phyloP scores from a whole-genome alignment of 2,113 vertebrate genomes.

The Equus przewalskii region DNA sequence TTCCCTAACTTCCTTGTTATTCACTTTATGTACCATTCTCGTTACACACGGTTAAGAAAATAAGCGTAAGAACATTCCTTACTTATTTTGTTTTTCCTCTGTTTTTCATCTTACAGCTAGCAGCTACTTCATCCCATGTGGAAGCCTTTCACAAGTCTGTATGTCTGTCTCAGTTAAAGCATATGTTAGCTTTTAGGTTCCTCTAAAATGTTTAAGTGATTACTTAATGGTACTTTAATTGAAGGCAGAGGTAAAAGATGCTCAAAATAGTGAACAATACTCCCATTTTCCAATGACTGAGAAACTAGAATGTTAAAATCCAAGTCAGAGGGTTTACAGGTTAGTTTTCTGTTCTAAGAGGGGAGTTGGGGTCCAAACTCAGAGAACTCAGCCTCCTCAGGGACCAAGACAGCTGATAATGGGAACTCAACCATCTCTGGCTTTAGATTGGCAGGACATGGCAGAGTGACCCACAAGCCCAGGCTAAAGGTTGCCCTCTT shows the following conservation, averaged over 20 bases:
- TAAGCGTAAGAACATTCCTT: conserved; percentile 62
- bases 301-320: conserved; percentile 22
- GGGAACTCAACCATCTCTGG: background rate
- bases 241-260: conserved; percentile 21
- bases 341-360: background rate
- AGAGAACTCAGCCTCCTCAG: background rate
- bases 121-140: background rate
- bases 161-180: background rate
- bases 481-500: background rate
- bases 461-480: background rate
- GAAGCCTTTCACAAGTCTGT: background rate
- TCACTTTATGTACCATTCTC: conserved; percentile 44
- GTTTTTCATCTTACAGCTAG: conserved; percentile 18
- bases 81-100: conserved; percentile 70
- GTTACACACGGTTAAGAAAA: conserved; percentile 47
- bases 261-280: background rate
- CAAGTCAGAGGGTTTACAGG: background rate
- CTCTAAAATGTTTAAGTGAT: background rate
- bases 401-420: background rate
- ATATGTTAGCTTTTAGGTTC: background rate
- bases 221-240: background rate
- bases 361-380: background rate
- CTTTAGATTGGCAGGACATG: background rate
- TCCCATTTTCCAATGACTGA: background rate
- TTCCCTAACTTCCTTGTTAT: conserved; percentile 71